phyloP scores from a whole-genome alignment of 2,888 invertebrate species.

The Xanthia icteritia region DNA sequence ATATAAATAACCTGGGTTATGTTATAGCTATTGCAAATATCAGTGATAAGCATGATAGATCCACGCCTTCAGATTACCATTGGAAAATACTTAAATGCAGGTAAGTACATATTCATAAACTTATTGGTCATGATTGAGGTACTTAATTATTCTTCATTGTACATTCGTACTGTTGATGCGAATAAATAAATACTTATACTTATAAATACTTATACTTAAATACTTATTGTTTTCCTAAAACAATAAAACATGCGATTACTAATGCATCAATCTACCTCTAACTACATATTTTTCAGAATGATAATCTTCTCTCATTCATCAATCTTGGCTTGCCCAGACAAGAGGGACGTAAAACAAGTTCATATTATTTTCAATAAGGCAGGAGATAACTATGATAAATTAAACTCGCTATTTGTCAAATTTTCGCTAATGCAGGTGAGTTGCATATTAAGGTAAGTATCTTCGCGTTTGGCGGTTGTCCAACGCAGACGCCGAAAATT shows the following conservation, averaged over 20 bases:
- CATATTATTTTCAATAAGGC: constrained; percentile 83
- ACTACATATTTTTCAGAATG: constrained; percentile 77
- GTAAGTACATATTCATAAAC: constrained; percentile 62
- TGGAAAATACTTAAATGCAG: constrained; percentile 89
- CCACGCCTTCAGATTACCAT: constrained; percentile 86
- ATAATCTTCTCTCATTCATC: constrained; percentile 86
- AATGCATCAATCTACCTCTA: background rate
- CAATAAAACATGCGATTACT: background rate
- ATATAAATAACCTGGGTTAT: constrained; percentile 78
- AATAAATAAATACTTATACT: no score
- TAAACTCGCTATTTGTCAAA: constrained; percentile 82
- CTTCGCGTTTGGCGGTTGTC: background rate
- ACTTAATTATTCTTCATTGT: background rate
- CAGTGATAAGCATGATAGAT: constrained; percentile 86
- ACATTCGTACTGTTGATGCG: no score
- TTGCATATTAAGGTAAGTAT: background rate
- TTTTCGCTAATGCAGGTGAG: constrained; percentile 83
- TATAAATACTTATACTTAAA: no score
- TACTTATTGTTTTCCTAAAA: background rate
- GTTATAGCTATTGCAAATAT: constrained; percentile 81
- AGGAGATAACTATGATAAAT: constrained; percentile 82
- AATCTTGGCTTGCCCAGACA: constrained; percentile 84
- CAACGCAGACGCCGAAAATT: background rate
- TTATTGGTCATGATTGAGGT: background rate
- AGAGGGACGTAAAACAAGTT: constrained; percentile 80